phyloP scores from a whole-genome alignment of 2,888 invertebrate species.

The Drosophila vallismaia region DNA sequence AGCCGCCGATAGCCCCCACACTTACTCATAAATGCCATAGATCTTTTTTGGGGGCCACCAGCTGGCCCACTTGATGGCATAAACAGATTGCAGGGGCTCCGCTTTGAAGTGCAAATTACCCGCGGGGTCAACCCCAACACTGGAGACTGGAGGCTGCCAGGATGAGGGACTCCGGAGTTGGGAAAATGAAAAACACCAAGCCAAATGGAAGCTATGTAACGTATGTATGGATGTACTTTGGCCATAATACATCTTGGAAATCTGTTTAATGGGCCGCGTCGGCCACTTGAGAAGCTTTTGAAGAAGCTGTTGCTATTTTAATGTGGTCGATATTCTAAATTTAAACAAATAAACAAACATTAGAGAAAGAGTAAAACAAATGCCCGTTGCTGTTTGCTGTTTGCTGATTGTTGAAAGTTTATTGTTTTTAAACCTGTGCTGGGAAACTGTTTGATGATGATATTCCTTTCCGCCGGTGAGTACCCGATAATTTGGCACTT shows the following conservation, averaged over 20 bases:
- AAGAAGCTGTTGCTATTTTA: slow-evolving; percentile 75
- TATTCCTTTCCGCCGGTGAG: slow-evolving; percentile 55
- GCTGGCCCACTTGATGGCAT: slow-evolving; percentile 77
- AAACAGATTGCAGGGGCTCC: slow-evolving; percentile 65
- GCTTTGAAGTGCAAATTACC: slow-evolving; percentile 76
- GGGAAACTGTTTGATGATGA: slow-evolving; percentile 54
- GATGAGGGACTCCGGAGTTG: neutral
- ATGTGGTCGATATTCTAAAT: slow-evolving; percentile 77
- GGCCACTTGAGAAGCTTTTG: slow-evolving; percentile 75
- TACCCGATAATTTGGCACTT: slow-evolving; percentile 66
- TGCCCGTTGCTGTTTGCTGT: slow-evolving; percentile 10
- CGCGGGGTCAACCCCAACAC: slow-evolving; percentile 66
- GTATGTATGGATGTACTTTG: neutral
- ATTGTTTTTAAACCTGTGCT: slow-evolving; percentile 71
- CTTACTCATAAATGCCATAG: slow-evolving; percentile 75
- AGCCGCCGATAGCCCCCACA: slow-evolving; percentile 6
- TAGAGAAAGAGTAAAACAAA: slow-evolving; percentile 14
- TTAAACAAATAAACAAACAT: slow-evolving; percentile 77
- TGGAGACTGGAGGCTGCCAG: neutral
- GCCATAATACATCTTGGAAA: slow-evolving; percentile 73
- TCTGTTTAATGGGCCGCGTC: slow-evolving; percentile 67
- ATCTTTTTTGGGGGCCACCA: slow-evolving; percentile 66
- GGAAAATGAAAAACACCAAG: too few species aligned
- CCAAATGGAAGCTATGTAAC: too few species aligned
- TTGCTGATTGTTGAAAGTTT: slow-evolving; percentile 66